Percentiles rank a stretch among this genome's conserved stretches.
Evolutionary conservation across 1,140 invertebrate genomes (phyloP).

Genomic region (Nomia melanderi): DNA sequence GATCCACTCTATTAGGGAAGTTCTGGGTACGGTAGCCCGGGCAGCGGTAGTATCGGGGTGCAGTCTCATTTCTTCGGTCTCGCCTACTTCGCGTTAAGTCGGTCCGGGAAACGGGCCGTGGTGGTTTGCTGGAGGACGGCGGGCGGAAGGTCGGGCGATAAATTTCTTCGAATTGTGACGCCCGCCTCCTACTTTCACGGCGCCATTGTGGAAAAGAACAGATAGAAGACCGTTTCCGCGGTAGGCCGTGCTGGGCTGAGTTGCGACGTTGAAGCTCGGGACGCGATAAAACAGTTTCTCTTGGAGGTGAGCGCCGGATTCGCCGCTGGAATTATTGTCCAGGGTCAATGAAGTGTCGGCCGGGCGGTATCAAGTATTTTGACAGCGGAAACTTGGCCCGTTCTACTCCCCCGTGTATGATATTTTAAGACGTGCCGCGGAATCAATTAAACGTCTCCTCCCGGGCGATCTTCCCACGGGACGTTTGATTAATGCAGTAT

Average conservation of each 20-base stretch:
- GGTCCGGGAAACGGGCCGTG: slow-evolving; percentile 23
- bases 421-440: not conserved
- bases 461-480: not conserved
- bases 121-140: slow-evolving; percentile 39
- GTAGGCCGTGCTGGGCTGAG: slow-evolving; percentile 21
- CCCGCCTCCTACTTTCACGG: slow-evolving; percentile 10
- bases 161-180: slow-evolving; percentile 58
- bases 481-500: not conserved
- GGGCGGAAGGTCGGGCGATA: slow-evolving; percentile 50
- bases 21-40: slow-evolving; percentile 9
- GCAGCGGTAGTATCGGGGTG: not conserved
- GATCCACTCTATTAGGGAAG: slow-evolving; percentile 14
- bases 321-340: slow-evolving; percentile 8
- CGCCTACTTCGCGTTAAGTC: slow-evolving; percentile 7
- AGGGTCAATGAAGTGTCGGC: not conserved
- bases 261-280: not conserved
- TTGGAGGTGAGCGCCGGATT: not conserved
- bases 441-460: not conserved
- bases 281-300: slow-evolving; percentile 16
- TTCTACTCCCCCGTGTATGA: not conserved
- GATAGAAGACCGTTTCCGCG: slow-evolving; percentile 23
- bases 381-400: not conserved
- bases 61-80: slow-evolving; percentile 1
- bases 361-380: not conserved
- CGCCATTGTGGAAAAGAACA: slow-evolving; percentile 34